These are phyloP conservation scores for Mactra quadrangularis DNA, from an alignment of 1,140 invertebrate genomes.

Conservation along the genomic window DNA sequence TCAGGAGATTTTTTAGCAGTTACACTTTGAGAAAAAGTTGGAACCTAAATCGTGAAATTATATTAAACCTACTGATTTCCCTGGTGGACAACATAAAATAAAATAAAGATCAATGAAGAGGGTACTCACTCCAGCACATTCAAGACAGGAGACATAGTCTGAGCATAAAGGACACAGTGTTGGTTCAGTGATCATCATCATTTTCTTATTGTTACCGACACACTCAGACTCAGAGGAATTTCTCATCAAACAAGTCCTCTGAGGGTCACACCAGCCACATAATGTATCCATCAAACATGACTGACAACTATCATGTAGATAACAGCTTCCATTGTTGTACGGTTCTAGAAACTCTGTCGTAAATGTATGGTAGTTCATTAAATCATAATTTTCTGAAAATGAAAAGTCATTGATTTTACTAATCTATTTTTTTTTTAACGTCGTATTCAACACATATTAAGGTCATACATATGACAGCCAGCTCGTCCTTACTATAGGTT, in stretches of 20 bases:
- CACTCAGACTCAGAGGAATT: slow-evolving; percentile 38
- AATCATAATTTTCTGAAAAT: slow-evolving; percentile 10
- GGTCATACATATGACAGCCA: too few relatives aligned
- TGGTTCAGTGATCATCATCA: slow-evolving; percentile 40
- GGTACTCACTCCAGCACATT: slow-evolving; percentile 74
- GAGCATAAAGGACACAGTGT: slow-evolving; percentile 88
- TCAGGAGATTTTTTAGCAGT: too few relatives aligned
- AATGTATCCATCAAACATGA: slow-evolving; percentile 93
- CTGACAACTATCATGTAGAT: slow-evolving; percentile 91
- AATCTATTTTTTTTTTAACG: neutral
- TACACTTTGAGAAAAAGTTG: too few relatives aligned
- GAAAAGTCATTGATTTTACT: neutral
- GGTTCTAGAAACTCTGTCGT: slow-evolving; percentile 92
- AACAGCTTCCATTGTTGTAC: slow-evolving; percentile 87
- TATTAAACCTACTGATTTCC: too few relatives aligned
- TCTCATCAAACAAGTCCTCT: slow-evolving; percentile 60
- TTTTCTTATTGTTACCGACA: slow-evolving; percentile 14
- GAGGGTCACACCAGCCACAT: slow-evolving; percentile 94
- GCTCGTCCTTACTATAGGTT: too few relatives aligned
- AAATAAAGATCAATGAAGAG: too few relatives aligned
- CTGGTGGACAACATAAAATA: too few relatives aligned
- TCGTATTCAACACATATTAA: too few relatives aligned
- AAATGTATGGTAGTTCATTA: slow-evolving; percentile 36
- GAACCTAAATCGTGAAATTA: too few relatives aligned
- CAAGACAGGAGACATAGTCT: slow-evolving; percentile 85